Percentiles rank a stretch among this genome's conserved stretches.
These are phyloP conservation scores for Pimephales promelas DNA, from an alignment of 2,113 vertebrate species.

Conservation along the genomic window DNA sequence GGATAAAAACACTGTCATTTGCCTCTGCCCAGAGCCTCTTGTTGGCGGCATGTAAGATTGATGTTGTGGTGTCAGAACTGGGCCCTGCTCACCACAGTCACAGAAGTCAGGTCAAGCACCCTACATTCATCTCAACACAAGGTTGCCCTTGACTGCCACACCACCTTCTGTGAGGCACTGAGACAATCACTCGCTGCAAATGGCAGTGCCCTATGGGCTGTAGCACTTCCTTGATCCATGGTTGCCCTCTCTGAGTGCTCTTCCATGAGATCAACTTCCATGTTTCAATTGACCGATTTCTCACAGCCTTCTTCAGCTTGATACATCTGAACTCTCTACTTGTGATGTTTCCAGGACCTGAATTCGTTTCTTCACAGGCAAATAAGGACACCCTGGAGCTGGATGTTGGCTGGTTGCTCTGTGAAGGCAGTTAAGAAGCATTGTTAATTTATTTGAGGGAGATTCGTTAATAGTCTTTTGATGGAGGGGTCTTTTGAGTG, in stretches of 20 bases:
- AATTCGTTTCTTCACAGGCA: neutral
- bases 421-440: neutral
- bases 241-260: neutral
- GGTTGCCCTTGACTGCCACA: constrained; percentile 30
- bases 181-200: constrained; percentile 17
- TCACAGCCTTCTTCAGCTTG: neutral
- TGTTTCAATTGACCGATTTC: neutral
- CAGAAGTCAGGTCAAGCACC: constrained; percentile 35
- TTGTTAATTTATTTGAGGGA: neutral
- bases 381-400: neutral
- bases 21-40: neutral
- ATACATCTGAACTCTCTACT: neutral
- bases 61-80: constrained; percentile 23
- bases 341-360: neutral
- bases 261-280: neutral
- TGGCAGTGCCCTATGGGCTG: neutral
- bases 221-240: neutral
- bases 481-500: neutral
- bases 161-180: neutral
- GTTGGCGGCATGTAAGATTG: constrained; percentile 14
- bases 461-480: neutral
- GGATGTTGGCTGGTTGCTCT: neutral
- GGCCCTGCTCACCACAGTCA: constrained; percentile 27
- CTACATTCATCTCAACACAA: constrained; percentile 38
- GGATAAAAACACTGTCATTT: neutral